Percentiles rank a stretch among this genome's conserved stretches.
Evolutionary conservation across 1,140 invertebrate species (phyloP).

Genomic region (Halictus rubicundus): DNA sequence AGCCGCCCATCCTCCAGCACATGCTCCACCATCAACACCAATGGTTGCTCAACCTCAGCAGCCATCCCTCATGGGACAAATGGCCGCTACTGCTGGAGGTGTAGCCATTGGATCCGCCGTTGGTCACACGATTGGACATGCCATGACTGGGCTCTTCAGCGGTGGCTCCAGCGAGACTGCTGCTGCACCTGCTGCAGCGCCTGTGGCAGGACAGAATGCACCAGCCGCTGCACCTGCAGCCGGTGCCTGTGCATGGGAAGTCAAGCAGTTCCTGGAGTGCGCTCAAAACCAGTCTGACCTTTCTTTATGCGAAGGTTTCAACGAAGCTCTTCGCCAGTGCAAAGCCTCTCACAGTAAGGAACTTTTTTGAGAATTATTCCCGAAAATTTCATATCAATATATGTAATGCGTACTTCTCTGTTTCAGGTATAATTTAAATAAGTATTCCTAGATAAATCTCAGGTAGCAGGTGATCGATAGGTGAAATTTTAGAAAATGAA

Average conservation of each 20-base stretch:
- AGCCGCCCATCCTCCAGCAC: constrained; percentile 70
- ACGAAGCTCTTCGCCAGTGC: constrained; percentile 95
- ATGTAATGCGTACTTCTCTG: constrained; percentile 8
- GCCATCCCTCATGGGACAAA: constrained; percentile 88
- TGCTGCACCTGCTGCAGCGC: constrained; percentile 74
- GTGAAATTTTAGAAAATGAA: background rate
- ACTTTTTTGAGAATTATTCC: background rate
- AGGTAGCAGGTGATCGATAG: background rate
- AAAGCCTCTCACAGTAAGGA: constrained; percentile 82
- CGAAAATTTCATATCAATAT: background rate
- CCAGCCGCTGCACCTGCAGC: constrained; percentile 79
- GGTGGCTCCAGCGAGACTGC: constrained; percentile 83
- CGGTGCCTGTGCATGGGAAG: constrained; percentile 92
- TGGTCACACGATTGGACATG: constrained; percentile 92
- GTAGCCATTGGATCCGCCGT: constrained; percentile 94
- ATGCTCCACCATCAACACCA: constrained; percentile 75
- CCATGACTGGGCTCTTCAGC: constrained; percentile 91
- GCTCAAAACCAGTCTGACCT: constrained; percentile 92
- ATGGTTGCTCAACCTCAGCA: constrained; percentile 84
- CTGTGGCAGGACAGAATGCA: constrained; percentile 65
- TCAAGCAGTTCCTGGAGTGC: constrained; percentile 94
- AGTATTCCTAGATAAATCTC: background rate
- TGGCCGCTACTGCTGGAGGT: constrained; percentile 95
- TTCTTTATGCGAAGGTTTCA: constrained; percentile 94
- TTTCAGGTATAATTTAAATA: constrained; percentile 55